Evolutionary conservation across 2,888 invertebrate species (phyloP).

Genomic region (Argyresthia albistria): DNA sequence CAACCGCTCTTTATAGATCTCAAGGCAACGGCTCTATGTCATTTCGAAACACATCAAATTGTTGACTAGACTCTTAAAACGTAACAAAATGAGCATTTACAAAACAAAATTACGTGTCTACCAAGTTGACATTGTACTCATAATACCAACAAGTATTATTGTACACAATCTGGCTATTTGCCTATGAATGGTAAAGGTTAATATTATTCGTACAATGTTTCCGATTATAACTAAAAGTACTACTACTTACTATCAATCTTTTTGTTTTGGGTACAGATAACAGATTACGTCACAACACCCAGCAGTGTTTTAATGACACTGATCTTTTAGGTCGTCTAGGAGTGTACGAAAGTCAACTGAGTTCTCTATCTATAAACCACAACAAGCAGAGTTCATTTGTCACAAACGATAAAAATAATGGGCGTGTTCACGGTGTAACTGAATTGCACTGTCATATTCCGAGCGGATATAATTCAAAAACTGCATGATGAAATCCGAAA

Average conservation of each 20-base stretch:
- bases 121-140: conserved; percentile 24
- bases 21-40: conserved; percentile 27
- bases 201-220: conserved; percentile 3
- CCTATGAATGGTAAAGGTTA: background rate
- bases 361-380: too few species aligned
- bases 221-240: background rate
- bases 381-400: too few species aligned
- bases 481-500: too few species aligned
- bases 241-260: conserved; percentile 25
- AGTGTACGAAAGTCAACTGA: too few species aligned
- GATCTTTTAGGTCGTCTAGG: too few species aligned
- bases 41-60: conserved; percentile 54
- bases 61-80: conserved; percentile 70
- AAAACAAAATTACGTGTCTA: conserved; percentile 43
- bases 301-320: too few species aligned
- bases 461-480: too few species aligned
- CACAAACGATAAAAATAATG: conserved; percentile 8
- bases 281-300: too few species aligned
- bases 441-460: too few species aligned
- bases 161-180: background rate
- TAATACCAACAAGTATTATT: conserved; percentile 16
- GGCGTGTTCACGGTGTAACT: conserved; percentile 6
- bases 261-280: too few species aligned
- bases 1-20: background rate
- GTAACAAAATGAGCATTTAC: conserved; percentile 68